Conservation (phyloP, 2,888 invertebrate species). For the Emmelina monodactyla region DNA sequence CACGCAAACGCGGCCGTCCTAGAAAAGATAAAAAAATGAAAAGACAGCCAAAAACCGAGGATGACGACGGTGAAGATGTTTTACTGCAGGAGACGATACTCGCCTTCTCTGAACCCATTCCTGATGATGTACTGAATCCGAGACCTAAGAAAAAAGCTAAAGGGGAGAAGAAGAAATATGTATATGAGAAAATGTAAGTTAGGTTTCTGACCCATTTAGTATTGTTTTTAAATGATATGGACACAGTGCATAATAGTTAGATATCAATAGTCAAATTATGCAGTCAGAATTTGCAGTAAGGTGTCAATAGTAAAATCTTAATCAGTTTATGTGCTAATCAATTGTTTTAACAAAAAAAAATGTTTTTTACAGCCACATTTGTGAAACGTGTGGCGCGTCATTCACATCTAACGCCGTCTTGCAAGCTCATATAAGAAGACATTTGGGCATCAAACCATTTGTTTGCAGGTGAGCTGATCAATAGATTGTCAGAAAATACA, state of each 20-base stretch:
- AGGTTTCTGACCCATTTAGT: not conserved
- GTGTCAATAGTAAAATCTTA: too few relatives aligned
- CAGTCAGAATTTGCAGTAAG: too few relatives aligned
- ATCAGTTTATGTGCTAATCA: too few relatives aligned
- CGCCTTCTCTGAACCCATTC: slow-evolving; percentile 56
- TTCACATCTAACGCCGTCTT: slow-evolving; percentile 58
- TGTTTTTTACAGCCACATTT: slow-evolving; percentile 42
- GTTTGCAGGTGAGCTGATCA: slow-evolving; percentile 61
- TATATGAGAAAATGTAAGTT: slow-evolving; percentile 49
- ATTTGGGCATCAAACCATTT: slow-evolving; percentile 60
- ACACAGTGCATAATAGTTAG: too few relatives aligned
- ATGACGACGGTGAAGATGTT: slow-evolving; percentile 41
- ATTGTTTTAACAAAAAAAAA: too few relatives aligned
- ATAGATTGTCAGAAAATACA: too few relatives aligned
- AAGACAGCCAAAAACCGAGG: slow-evolving; percentile 20
- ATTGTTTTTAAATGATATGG: not conserved
- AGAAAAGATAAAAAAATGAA: slow-evolving; percentile 25
- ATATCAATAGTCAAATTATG: too few relatives aligned
- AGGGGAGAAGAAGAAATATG: slow-evolving; percentile 49
- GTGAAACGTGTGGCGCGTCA: slow-evolving; percentile 57
- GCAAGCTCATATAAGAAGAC: slow-evolving; percentile 55
- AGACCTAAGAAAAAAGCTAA: slow-evolving; percentile 45
- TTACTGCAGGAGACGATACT: slow-evolving; percentile 55
- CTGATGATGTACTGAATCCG: slow-evolving; percentile 50
- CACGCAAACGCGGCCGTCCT: slow-evolving; percentile 46